Evolutionary conservation across 1,140 invertebrate genomes (phyloP), one percentile per base, ranked within the genome.

Genomic region (Drosophila nasuta): DNA sequence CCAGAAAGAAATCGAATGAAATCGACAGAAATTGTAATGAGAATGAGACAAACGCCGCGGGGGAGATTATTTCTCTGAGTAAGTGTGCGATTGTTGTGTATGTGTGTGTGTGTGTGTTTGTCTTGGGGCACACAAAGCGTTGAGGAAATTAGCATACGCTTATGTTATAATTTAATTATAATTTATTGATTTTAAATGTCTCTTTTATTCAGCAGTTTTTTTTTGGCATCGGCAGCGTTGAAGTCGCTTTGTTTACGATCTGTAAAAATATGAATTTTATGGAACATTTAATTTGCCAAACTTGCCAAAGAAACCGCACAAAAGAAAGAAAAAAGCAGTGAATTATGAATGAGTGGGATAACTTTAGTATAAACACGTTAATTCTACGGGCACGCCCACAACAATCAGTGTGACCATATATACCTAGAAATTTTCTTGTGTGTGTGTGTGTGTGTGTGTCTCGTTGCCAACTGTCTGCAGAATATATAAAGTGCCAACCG

Each of bases 401-500:
- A 49, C 17, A 35, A 35, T 25, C 67, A 85, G 75, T 77, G 77
- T 85, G 75, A 75, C 70, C 77, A 85, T 65, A 30, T 82, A 66
- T 59, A 52, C 59, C 45, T 69, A 33, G 48, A 33, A 10, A 2
- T n/a, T n/a, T n/a, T n/a, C n/a, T n/a, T 54, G 41, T 48, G 1
- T 51, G 11, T 20, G 10, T 52, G 11, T 54, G 25, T 35, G 59
- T 20, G 13, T 30, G 7, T 52, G 28, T 54, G 25, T 35, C 52
- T 13, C 51, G 66, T 62, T 78, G 82, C 83, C 82, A 87, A 77
- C 79, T 74, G 80, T 52, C 80, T 68, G 67, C 67, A 73, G 66
- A 88, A 87, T 82, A 86, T 90, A 90, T 90, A 90, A 91, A 91
- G 90, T 91, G 90, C 82, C 90, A 91, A 91, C 90, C 90, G 85